Base-by-base conservation (phyloP, 2,797 vertebrate genomes). In the Xenopus petersii region DNA sequence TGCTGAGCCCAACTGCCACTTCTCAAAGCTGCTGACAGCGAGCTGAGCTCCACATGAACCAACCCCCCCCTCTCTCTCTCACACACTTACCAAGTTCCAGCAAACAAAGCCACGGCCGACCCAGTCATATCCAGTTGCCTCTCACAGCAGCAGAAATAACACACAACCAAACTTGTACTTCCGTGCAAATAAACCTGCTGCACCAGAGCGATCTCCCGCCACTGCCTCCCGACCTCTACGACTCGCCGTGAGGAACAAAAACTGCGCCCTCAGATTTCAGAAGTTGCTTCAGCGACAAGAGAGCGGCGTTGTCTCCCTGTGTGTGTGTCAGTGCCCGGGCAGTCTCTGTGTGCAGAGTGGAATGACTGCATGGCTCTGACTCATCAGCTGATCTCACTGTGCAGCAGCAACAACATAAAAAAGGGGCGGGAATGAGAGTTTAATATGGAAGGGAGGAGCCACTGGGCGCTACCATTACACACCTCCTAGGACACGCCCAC, bases 341-440 rank as follows among this genome's bases (percentile, higher is more conserved):
- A 66, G 70, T 30, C 67, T 2, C 26, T 79, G 76, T 61, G 54
- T 79, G 76, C 86, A 86, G 86, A 84, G 86, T 83, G 83, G 84
- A 85, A 86, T 86, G 86, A 87, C 87, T 86, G 88, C 86, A 87
- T 81, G 84, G 81, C 85, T 88, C 84, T 88, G 88, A 89, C 82
- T 89, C 88, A 88, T 87, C 81, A 85, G 82, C 86, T 86, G 87
- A 89, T 86, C 86, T 89, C 88, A 88, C 83, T 83, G 87, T 85
- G 85, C 21, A 84, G 86, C 71, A 81, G 81, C 83, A 83, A 81
- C 81, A 75, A 74, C 60, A 63, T 73, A 56, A 21, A 64, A 74
- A 62, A 70, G 16, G 47, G 65, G 30, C 61, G 51, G 67, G 75
- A 56, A 54, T 65, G 79, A 80, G 71, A 76, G 65, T 69, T 42